phyloP scores from a whole-genome alignment of 2,113 vertebrate genomes.

The Poecilia latipinna region DNA sequence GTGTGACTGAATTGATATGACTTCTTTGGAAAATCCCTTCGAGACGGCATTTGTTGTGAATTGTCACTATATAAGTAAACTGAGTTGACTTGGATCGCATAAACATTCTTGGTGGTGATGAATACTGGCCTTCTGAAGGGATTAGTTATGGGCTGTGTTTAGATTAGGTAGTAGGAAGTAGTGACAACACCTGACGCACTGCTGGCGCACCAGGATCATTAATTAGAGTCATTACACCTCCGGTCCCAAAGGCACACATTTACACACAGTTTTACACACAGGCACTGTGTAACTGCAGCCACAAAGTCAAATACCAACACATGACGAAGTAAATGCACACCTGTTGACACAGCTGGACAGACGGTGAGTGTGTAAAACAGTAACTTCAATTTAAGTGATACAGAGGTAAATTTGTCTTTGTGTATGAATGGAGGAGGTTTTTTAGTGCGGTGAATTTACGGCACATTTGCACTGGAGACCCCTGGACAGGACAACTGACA shows the following conservation, averaged over 20 bases:
- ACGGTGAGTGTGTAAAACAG: constrained; percentile 8
- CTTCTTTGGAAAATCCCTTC: no score
- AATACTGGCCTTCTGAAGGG: constrained; percentile 22
- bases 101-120: constrained; percentile 3
- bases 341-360: constrained; percentile 70
- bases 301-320: constrained; percentile 29
- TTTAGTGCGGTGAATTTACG: neutral
- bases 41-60: no score
- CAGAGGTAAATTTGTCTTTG: constrained; percentile 10
- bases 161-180: constrained; percentile 43
- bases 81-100: neutral
- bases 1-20: no score
- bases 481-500: constrained; percentile 23
- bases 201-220: constrained; percentile 50
- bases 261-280: constrained; percentile 21
- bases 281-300: constrained; percentile 15
- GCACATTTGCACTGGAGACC: constrained; percentile 19
- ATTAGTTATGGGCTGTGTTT: constrained; percentile 47
- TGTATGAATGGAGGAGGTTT: constrained; percentile 15
- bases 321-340: constrained; percentile 48
- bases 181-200: constrained; percentile 56
- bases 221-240: constrained; percentile 64
- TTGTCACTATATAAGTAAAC: no score
- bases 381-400: constrained; percentile 11
- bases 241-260: constrained; percentile 37